Evolutionary conservation across 2,888 invertebrate genomes (phyloP), one percentile per base, ranked within the genome.

Genomic region (Papilio protenor): DNA sequence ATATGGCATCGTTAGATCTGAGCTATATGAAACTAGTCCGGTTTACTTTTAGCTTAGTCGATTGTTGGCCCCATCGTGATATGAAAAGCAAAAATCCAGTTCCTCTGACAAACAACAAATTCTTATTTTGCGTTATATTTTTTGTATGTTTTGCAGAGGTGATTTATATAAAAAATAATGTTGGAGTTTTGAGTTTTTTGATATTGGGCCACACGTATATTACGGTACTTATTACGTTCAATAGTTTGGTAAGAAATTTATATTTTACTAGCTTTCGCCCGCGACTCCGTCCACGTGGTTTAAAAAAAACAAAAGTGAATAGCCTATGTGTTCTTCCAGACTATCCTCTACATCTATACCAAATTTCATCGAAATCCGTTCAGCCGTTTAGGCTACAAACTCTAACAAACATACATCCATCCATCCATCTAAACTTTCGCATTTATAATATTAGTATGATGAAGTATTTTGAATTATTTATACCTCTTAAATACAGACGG

Each of bases 51-150:
- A 77, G 33, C n/a, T 11, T 77, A 10, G 66, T 79, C 6, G 79
- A 79, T 75, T 79, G 72, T 21, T 79, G 79, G 79, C 79, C 79
- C 16, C 79, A 79, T 72, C 61, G 57, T 14, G 55, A 79, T n/a
- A 73, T 79, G 70, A 59, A 64, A 14, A 77, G 75, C 6, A 77
- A 64, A 71, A 77, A 77, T 59, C 64, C 72, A 8, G 40, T 72
- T 4, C 77, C 52, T 69, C 69, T 79, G 27, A 59, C 77, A 11
- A 79, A 72, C 23, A 75, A 77, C 10, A 79, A 72, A n/a, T 69
- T 72, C 3, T 40, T 79, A n/a, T 79, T 79, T 59, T 11, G 33
- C 12, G n/a, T 79, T 23, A 75, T 77, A 10, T 18, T 79, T 0
- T 47, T 45, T 12, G 73, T 77, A 21, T n/a, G 40, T 55, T 52